Percentiles rank a stretch among this genome's conserved stretches.
Conservation (phyloP, 2,797 vertebrate species). For the Acanthopagrus latus region DNA sequence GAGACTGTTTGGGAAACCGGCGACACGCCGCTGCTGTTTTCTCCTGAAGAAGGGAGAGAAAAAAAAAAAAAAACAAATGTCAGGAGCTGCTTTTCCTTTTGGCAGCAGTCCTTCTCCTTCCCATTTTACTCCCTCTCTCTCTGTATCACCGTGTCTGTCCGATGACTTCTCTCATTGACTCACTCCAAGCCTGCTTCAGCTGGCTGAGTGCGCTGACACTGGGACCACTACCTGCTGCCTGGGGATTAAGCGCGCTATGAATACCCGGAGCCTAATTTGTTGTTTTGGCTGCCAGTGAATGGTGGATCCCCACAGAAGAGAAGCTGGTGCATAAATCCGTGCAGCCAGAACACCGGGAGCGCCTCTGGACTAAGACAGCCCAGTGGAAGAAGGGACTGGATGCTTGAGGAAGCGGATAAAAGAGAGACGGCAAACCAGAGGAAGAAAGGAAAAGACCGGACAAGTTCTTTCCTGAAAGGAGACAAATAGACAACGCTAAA, state of each 20-base stretch:
- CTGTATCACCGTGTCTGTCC: conserved; percentile 42
- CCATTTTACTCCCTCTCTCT: conserved; percentile 35
- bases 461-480: conserved; percentile 54
- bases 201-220: conserved; percentile 74
- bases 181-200: conserved; percentile 58
- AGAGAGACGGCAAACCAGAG: conserved; percentile 41
- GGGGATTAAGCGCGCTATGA: conserved; percentile 75
- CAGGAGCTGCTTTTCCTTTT: conserved; percentile 61
- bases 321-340: conserved; percentile 65
- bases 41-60: background rate
- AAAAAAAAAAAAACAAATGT: conserved; percentile 58
- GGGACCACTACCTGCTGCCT: conserved; percentile 82
- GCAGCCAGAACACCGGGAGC: conserved; percentile 58
- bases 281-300: conserved; percentile 75
- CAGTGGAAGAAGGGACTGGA: conserved; percentile 52
- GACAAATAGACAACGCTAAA: conserved; percentile 33
- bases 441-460: conserved; percentile 58
- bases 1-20: conserved; percentile 70
- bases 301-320: conserved; percentile 58
- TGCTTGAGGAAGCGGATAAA: conserved; percentile 58
- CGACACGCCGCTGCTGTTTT: conserved; percentile 60
- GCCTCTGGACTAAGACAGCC: conserved; percentile 67
- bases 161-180: conserved; percentile 69
- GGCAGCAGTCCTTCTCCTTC: conserved; percentile 49
- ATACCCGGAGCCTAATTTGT: conserved; percentile 71